A percentile compares a stretch with the other conserved stretches of the same genome.
phyloP scores from a whole-genome alignment of 2,888 invertebrate species.

The Cosmopolites sordidus region DNA sequence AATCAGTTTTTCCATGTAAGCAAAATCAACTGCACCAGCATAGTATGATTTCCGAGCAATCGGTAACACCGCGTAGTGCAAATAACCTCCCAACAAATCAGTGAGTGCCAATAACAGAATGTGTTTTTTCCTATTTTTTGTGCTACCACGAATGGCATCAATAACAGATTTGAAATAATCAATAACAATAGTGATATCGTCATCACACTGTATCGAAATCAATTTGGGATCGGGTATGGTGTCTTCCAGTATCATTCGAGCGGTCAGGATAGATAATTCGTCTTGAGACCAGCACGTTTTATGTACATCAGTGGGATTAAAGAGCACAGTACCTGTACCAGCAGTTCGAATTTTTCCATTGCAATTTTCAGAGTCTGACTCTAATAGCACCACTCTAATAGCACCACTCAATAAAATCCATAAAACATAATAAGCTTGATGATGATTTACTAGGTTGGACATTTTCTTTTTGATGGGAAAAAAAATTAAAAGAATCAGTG shows the following conservation, averaged over 20 bases:
- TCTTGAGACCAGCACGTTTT: constrained; percentile 46
- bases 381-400: no score
- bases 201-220: constrained; percentile 39
- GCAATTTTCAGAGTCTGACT: no score
- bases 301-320: constrained; percentile 39
- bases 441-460: no score
- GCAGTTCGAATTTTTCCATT: constrained; percentile 22
- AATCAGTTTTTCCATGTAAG: constrained; percentile 53
- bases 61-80: constrained; percentile 58
- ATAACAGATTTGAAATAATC: constrained; percentile 43
- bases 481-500: no score
- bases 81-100: constrained; percentile 54
- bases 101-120: constrained; percentile 43
- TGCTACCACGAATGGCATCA: constrained; percentile 35
- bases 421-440: no score
- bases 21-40: constrained; percentile 56
- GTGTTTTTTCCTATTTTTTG: constrained; percentile 41
- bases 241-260: constrained; percentile 44
- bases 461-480: no score
- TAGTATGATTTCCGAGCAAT: constrained; percentile 59
- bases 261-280: constrained; percentile 42
- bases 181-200: constrained; percentile 41
- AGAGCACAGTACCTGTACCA: constrained; percentile 43
- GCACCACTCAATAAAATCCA: no score
- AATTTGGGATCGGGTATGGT: constrained; percentile 39